Conservation (phyloP, 2,113 vertebrate species). For the Athene noctua region DNA sequence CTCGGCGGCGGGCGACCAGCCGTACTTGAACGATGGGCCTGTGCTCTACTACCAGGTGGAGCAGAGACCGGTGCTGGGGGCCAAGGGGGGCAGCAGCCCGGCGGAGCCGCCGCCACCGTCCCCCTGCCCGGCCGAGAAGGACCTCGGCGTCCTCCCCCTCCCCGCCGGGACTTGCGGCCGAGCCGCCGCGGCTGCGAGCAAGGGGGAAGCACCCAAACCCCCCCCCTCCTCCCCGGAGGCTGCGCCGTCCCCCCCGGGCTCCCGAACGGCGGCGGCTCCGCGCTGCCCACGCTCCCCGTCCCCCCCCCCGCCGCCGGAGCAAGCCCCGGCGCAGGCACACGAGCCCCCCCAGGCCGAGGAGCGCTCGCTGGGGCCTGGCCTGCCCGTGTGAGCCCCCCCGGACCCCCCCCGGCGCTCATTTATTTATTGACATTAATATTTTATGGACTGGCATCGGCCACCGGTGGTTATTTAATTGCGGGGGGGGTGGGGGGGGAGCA, state of each 20-base stretch:
- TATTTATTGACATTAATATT: conserved; percentile 72
- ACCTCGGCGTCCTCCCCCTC: conserved; percentile 45
- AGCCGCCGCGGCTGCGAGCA: background rate
- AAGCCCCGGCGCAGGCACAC: background rate
- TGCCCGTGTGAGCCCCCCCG: conserved; percentile 30
- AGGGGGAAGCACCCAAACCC: conserved; percentile 8
- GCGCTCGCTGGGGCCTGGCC: conserved; percentile 7
- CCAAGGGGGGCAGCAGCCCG: conserved; percentile 19
- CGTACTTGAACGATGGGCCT: conserved; percentile 79
- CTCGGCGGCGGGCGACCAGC: conserved; percentile 66
- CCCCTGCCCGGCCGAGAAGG: conserved; percentile 56
- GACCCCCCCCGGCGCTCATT: background rate
- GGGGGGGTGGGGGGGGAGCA: background rate
- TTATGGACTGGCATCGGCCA: conserved; percentile 2
- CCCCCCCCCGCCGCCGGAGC: background rate
- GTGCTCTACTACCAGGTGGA: conserved; percentile 87
- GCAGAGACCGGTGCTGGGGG: conserved; percentile 61
- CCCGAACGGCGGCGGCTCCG: background rate
- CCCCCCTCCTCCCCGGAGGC: background rate
- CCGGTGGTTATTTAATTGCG: background rate
- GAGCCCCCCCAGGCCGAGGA: conserved; percentile 13
- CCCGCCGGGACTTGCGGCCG: conserved; percentile 54
- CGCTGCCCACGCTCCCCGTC: background rate
- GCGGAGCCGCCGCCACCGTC: background rate
- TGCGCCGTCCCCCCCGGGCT: background rate